A percentile compares a stretch with the other conserved stretches of the same genome.
Conservation (phyloP, 1,140 invertebrate species). For the Macrostomum lignano region DNA sequence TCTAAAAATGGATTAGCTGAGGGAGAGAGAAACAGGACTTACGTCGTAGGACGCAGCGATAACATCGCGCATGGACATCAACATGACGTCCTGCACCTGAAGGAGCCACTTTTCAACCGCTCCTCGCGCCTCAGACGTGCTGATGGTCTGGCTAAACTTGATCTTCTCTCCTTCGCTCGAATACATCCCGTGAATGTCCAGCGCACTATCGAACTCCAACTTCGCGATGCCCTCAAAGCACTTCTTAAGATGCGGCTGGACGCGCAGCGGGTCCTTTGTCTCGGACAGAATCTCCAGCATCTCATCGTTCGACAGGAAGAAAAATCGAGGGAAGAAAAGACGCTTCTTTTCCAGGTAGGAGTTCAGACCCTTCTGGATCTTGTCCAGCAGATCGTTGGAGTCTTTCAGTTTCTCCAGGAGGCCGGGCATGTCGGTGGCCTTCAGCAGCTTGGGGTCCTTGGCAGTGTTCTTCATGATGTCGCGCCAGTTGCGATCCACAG, state of each 20-base stretch:
- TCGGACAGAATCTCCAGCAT: constrained; percentile 30
- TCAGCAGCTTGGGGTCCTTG: constrained; percentile 19
- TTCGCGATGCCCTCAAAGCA: constrained; percentile 29
- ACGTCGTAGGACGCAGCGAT: too few species aligned
- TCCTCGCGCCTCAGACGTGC: constrained; percentile 24
- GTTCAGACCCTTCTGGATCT: constrained; percentile 28
- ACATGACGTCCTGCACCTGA: constrained; percentile 26
- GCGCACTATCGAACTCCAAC: constrained; percentile 23
- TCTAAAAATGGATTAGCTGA: constrained; percentile 35
- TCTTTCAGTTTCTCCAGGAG: constrained; percentile 24
- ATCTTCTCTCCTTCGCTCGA: constrained; percentile 27
- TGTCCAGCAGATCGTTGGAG: constrained; percentile 22
- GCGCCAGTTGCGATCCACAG: constrained; percentile 27
- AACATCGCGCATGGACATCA: constrained; percentile 22
- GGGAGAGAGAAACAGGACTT: too few species aligned
- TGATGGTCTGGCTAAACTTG: constrained; percentile 13
- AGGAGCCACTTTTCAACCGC: constrained; percentile 29
- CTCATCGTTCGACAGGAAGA: constrained; percentile 30
- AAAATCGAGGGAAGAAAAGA: constrained; percentile 28
- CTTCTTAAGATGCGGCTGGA: constrained; percentile 29
- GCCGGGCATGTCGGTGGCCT: constrained; percentile 17
- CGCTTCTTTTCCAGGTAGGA: constrained; percentile 29
- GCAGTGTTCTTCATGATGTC: constrained; percentile 26
- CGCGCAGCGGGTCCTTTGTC: constrained; percentile 27
- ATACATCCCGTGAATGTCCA: constrained; percentile 26